Percentiles rank a stretch among this genome's conserved stretches.
phyloP scores from a whole-genome alignment of 1,140 invertebrate species.

The Pseudomyrmex flavicornis region DNA sequence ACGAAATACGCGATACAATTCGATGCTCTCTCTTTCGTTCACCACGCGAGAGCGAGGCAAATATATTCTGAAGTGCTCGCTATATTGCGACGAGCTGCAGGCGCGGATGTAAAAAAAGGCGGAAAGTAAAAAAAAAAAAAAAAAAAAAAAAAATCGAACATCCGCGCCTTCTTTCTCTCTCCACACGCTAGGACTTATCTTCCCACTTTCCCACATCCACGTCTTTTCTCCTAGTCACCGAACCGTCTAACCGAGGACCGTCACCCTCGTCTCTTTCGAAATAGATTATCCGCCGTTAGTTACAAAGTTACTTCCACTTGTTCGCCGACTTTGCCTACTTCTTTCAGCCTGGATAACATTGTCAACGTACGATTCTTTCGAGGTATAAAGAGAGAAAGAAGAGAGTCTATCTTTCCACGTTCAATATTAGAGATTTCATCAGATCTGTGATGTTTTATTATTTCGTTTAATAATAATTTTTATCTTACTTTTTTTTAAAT shows the following conservation, averaged over 20 bases:
- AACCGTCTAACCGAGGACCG: constrained; percentile 47
- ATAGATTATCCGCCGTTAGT: constrained; percentile 56
- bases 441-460: too few relatives aligned
- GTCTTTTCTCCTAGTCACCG: constrained; percentile 47
- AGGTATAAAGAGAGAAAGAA: too few relatives aligned
- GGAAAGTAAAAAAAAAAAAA: not conserved
- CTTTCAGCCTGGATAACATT: constrained; percentile 2
- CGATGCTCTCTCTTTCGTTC: constrained; percentile 65
- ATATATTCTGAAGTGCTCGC: constrained; percentile 68
- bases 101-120: not conserved
- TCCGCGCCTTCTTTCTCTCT: constrained; percentile 16
- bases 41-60: constrained; percentile 63
- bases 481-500: too few relatives aligned
- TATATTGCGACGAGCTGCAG: constrained; percentile 65
- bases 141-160: constrained; percentile 32
- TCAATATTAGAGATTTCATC: too few relatives aligned
- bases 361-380: constrained; percentile 5
- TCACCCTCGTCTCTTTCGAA: constrained; percentile 36
- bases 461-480: too few relatives aligned
- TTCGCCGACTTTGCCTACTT: constrained; percentile 35
- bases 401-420: too few relatives aligned
- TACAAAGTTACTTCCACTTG: constrained; percentile 45
- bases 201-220: not conserved
- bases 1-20: constrained; percentile 67
- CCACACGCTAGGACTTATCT: constrained; percentile 33